A percentile compares a stretch with the other conserved stretches of the same genome.
Evolutionary conservation across 2,797 vertebrate species (phyloP).

Genomic region (Chloroceryle amazona): DNA sequence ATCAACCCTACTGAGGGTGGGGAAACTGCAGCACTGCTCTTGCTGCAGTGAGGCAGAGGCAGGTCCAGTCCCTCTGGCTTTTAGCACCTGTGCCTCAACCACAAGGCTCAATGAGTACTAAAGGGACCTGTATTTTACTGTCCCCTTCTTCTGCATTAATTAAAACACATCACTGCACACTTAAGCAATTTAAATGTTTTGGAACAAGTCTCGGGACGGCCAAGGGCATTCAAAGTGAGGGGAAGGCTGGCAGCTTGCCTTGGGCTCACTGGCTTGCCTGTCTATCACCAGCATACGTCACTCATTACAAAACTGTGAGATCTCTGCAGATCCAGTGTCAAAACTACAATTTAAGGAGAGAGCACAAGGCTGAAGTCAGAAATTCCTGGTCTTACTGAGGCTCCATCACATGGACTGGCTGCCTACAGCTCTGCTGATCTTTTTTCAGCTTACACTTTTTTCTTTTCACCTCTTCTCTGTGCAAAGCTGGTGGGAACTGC

Average conservation of each 20-base stretch:
- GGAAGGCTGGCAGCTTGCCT: constrained; percentile 57
- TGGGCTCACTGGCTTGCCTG: constrained; percentile 18
- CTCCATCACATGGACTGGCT: background rate
- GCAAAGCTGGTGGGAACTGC: background rate
- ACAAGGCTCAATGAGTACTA: constrained; percentile 38
- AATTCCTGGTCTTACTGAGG: background rate
- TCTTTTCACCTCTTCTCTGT: background rate
- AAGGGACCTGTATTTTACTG: constrained; percentile 54
- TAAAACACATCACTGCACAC: constrained; percentile 56
- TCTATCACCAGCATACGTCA: constrained; percentile 22
- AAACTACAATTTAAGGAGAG: background rate
- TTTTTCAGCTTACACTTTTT: background rate
- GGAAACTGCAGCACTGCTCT: background rate
- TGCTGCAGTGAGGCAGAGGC: background rate
- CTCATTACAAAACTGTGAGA: constrained; percentile 23
- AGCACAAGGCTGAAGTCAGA: background rate
- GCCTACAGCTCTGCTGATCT: background rate
- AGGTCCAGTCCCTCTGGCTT: constrained; percentile 13
- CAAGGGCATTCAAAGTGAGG: constrained; percentile 64
- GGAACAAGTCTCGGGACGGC: constrained; percentile 26
- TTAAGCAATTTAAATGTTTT: constrained; percentile 69
- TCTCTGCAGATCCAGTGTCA: background rate
- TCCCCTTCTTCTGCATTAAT: constrained; percentile 62
- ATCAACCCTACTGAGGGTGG: background rate
- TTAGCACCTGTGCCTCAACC: constrained; percentile 19